phyloP scores from a whole-genome alignment of 1,140 invertebrate genomes.

The Bombus terrestris region DNA sequence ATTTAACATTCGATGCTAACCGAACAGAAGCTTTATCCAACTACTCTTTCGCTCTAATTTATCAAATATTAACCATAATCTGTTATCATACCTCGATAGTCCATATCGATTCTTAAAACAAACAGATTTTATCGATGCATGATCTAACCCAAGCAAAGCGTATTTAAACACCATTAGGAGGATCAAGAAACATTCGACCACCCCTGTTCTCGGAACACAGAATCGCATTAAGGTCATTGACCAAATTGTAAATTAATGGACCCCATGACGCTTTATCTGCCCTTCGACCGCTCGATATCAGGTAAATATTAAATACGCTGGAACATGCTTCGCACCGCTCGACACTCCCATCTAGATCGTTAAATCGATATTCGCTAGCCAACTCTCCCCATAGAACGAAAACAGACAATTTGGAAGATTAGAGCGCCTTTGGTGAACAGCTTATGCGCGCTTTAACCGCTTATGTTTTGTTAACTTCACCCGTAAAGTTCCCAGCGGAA shows the following conservation, averaged over 20 bases:
- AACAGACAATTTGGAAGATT: constrained; percentile 65
- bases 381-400: constrained; percentile 34
- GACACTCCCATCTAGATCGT: not conserved
- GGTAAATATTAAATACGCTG: not conserved
- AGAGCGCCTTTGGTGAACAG: constrained; percentile 43
- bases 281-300: constrained; percentile 26
- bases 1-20: too few relatives aligned
- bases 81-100: not conserved
- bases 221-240: constrained; percentile 39
- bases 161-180: not conserved
- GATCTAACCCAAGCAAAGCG: not conserved
- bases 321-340: not conserved
- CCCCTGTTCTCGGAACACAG: not conserved
- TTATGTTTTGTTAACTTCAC: constrained; percentile 43
- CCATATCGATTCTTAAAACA: too few relatives aligned
- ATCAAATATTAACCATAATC: not conserved
- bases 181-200: constrained; percentile 19
- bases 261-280: constrained; percentile 29
- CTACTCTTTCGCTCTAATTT: not conserved
- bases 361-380: constrained; percentile 40
- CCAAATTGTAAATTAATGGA: constrained; percentile 45
- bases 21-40: not conserved
- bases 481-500: constrained; percentile 44
- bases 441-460: constrained; percentile 58
- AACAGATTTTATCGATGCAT: not conserved